phyloP scores from a whole-genome alignment of 2,113 vertebrate species.

The Tenrec ecaudatus region DNA sequence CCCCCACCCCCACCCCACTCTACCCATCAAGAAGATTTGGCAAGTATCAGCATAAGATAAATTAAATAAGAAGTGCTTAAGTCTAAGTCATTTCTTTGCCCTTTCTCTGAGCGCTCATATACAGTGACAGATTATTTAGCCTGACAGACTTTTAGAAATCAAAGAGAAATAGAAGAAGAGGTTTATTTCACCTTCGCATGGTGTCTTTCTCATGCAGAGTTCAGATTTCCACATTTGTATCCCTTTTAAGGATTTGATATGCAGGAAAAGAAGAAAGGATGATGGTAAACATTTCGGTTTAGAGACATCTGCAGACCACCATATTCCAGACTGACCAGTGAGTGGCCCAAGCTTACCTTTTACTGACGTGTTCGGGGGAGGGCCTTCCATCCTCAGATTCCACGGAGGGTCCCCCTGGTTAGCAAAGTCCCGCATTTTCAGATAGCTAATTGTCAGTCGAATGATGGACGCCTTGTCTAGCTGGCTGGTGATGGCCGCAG shows the following conservation, averaged over 20 bases:
- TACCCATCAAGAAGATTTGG: constrained; percentile 18
- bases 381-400: constrained; percentile 98
- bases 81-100: constrained; percentile 58
- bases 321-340: constrained; percentile 66
- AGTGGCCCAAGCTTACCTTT: constrained; percentile 92
- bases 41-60: constrained; percentile 55
- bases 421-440: constrained; percentile 99
- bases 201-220: constrained; percentile 91
- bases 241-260: constrained; percentile 92
- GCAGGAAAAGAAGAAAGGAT: constrained; percentile 91
- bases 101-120: constrained; percentile 59
- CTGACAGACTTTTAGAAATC: constrained; percentile 71
- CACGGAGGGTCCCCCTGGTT: constrained; percentile 98
- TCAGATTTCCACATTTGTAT: constrained; percentile 92
- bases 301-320: constrained; percentile 77
- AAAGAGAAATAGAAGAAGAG: constrained; percentile 88
- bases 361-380: constrained; percentile 99
- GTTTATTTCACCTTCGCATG: constrained; percentile 91
- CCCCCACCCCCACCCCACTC: neutral
- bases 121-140: constrained; percentile 69
- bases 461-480: constrained; percentile 99
- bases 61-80: constrained; percentile 55
- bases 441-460: constrained; percentile 99
- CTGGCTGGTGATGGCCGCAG: constrained; percentile 99
- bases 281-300: constrained; percentile 86